phyloP scores from a whole-genome alignment of 23 tunicate genomes.

The Ciona savignyi region DNA sequence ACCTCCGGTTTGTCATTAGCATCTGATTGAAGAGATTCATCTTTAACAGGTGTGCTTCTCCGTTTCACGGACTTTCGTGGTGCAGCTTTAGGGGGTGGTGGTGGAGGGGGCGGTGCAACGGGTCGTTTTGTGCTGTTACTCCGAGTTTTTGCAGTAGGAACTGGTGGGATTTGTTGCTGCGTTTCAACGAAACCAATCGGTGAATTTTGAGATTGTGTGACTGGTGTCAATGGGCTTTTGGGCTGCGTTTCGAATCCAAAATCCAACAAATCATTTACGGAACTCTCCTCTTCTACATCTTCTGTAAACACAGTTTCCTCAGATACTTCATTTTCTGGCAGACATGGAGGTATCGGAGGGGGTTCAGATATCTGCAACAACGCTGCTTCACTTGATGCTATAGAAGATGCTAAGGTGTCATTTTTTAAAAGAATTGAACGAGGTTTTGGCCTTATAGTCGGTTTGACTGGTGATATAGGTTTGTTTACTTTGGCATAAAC shows the following conservation, averaged over 20 bases:
- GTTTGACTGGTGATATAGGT: not conserved
- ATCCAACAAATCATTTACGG: not conserved
- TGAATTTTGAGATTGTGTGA: not conserved
- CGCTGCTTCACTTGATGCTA: not conserved
- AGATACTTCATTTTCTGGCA: slow-evolving; percentile 38
- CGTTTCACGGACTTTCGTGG: not conserved
- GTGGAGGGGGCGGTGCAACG: not conserved
- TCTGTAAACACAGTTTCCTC: slow-evolving; percentile 4
- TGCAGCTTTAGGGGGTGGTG: slow-evolving; percentile 5
- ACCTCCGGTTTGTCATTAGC: not conserved
- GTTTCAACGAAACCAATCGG: not conserved
- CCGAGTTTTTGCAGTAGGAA: not conserved
- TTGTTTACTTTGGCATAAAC: slow-evolving; percentile 8
- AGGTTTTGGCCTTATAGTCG: not conserved
- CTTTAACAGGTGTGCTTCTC: not conserved
- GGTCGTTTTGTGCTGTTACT: not conserved
- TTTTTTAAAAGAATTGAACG: not conserved
- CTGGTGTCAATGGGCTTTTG: not conserved
- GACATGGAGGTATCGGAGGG: slow-evolving; percentile 27
- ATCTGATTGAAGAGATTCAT: not conserved
- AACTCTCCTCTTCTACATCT: not conserved
- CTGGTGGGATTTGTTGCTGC: not conserved
- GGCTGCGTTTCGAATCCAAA: not conserved
- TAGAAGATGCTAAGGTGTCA: not conserved
- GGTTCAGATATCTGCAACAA: slow-evolving; percentile 4